Evolutionary conservation across 1,140 invertebrate species (phyloP), one percentile per base, ranked within the genome.

Genomic region (Zaprionus africanus): DNA sequence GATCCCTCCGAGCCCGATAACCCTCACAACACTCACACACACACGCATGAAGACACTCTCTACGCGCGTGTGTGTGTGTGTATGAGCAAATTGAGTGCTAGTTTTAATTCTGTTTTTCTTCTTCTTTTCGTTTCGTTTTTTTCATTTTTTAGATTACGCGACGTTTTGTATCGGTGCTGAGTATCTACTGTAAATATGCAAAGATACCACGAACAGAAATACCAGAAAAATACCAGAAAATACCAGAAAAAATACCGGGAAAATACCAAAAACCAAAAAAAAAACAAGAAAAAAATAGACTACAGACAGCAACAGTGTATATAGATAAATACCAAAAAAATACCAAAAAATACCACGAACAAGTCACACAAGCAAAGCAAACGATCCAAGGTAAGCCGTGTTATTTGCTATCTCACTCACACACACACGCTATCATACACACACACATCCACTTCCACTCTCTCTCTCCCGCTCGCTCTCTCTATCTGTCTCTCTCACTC

Each of bases 141-240:
- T 80, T 76, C 61, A 49, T 76, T 88, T 87, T 92, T 90, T 91
- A 92, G 92, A 92, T 88, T 92, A 92, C 83, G 91, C 92, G 78
- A 92, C 92, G 79, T 92, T 92, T 92, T 92, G 92, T 92, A 93
- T 92, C 92, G 92, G 92, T 91, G 92, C 92, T 78, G 92, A 92
- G 79, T 92, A 92, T 92, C 90, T 92, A 76, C 92, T 92, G 79
- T 92, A 92, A 83, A 91, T 90, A 85, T 75, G 71, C 70, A 78
- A 81, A 43, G 41, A 46, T 46, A 46, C 41, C 41, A 46, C 15
- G 1, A 41, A 82, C 54, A 78, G 69, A 84, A 74, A 60, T 73
- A 51, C 46, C 67, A 60, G 15, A 70, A 46, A 71, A 46, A 78
- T 49, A 68, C 61, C 60, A 34, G 57, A 62, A 61, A 64, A 69